Conservation (phyloP, 2,797 vertebrate genomes). For the Austrolebias charrua region DNA sequence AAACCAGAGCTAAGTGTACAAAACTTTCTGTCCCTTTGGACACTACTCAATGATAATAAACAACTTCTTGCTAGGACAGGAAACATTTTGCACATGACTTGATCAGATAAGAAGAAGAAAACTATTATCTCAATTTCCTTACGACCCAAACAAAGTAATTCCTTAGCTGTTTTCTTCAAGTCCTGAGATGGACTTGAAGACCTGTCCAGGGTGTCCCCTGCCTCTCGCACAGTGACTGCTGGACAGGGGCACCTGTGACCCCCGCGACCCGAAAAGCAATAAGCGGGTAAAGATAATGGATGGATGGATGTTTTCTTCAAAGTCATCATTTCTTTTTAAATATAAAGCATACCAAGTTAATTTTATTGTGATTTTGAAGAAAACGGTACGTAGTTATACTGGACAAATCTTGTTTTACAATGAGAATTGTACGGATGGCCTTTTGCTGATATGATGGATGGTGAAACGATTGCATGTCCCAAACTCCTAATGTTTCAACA, state of each 20-base stretch:
- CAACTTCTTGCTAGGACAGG: constrained; percentile 18
- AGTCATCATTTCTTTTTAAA: constrained; percentile 1
- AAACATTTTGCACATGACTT: constrained; percentile 26
- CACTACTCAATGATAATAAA: constrained; percentile 10
- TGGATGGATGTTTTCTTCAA: not conserved
- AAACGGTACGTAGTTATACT: constrained; percentile 1
- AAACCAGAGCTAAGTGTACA: constrained; percentile 11
- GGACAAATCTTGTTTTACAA: constrained; percentile 7
- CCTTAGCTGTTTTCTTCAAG: no score
- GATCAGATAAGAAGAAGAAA: not conserved
- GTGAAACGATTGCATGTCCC: constrained; percentile 48
- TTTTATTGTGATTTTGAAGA: constrained; percentile 2
- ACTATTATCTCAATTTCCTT: not conserved
- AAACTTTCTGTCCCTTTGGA: constrained; percentile 12
- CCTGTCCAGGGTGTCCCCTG: no score
- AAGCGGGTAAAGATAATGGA: no score
- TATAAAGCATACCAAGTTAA: not conserved
- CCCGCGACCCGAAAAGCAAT: no score
- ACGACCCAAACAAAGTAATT: not conserved
- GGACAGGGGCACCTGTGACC: no score
- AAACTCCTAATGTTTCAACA: constrained; percentile 23
- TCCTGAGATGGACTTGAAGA: no score
- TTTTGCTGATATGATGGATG: not conserved
- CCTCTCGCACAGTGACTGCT: no score
- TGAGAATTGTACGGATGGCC: not conserved